Conservation (phyloP, 2,888 invertebrate species). For the Laothoe populi region DNA sequence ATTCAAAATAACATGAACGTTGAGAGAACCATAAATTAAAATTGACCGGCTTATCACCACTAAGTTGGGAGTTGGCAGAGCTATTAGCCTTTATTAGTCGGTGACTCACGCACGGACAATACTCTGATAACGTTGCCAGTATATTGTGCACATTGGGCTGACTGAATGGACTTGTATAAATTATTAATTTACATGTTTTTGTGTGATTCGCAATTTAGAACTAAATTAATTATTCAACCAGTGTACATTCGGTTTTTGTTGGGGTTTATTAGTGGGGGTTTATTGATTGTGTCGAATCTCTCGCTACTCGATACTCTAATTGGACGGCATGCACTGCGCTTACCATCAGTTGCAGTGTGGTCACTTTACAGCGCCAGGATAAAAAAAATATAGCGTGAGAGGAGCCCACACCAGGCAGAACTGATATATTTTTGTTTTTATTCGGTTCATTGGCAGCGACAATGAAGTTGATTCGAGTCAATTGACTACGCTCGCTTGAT, state of each 20-base stretch:
- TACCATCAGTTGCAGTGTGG: too few relatives aligned
- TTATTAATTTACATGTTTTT: not conserved
- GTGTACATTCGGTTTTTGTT: too few relatives aligned
- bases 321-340: too few relatives aligned
- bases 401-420: not conserved
- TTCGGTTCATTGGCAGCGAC: constrained; percentile 18
- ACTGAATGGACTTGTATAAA: not conserved
- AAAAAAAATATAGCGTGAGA: too few relatives aligned
- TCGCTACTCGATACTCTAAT: too few relatives aligned
- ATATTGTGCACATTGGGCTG: not conserved
- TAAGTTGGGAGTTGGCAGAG: not conserved
- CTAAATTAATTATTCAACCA: too few relatives aligned
- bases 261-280: too few relatives aligned
- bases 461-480: constrained; percentile 17
- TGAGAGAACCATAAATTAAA: not conserved
- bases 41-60: not conserved
- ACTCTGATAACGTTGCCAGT: not conserved
- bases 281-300: too few relatives aligned
- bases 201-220: not conserved
- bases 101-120: constrained; percentile 19
- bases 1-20: too few relatives aligned
- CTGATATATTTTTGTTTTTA: constrained; percentile 19
- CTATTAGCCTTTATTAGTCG: constrained; percentile 7
- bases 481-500: constrained; percentile 8
- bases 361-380: too few relatives aligned